Base-by-base conservation (phyloP, 2,113 vertebrate species). In the Nycticebus coucang region DNA sequence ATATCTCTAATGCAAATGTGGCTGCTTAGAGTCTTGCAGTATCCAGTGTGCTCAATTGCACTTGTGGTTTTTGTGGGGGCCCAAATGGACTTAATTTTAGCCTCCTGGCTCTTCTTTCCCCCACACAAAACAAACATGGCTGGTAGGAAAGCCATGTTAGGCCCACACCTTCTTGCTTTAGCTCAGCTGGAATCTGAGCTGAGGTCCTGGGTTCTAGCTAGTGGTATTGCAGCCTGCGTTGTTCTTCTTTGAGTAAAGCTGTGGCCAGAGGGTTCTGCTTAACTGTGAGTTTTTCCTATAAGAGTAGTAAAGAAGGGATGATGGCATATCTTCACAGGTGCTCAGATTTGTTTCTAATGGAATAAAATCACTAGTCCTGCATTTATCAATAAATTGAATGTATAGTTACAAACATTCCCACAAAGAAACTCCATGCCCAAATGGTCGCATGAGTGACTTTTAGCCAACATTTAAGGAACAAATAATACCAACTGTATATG, bases 401-500 rank as follows among this genome's bases (percentile, higher is more conserved):
- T 3, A 59, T 74, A 81, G 64, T 35, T 86, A 74, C 10, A 87
- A 87, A 91, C 24, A 86, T 64, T 30, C 19, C 35, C 26, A 68
- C 37, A 68, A 87, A 93, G 85, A 37, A 95, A 75, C 19, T 75
- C n/a, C 13, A 37, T 33, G 13, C 21, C 75, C 68, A 57, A 8
- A 83, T 64, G 19, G 26, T 33, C 57, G 64, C 28, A 26, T 28
- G 45, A 22, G 18, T 82, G 72, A 85, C 86, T 86, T 95, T 26
- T 87, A 55, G 74, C 35, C 85, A 85, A 78, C 89, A 60, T 37
- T 78, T 94, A 89, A 64, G 24, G 55, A 72, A 82, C 33, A 94
- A 75, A 93, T 26, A 71, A 30, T 37, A 57, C 28, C 26, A 77
- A 35, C 57, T 83, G 15, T 89, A 19, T 35, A 83, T 64, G 62